These are phyloP conservation scores for Sorex maritimensis DNA, from an alignment of 2,797 vertebrate species.

Conservation along the genomic window DNA sequence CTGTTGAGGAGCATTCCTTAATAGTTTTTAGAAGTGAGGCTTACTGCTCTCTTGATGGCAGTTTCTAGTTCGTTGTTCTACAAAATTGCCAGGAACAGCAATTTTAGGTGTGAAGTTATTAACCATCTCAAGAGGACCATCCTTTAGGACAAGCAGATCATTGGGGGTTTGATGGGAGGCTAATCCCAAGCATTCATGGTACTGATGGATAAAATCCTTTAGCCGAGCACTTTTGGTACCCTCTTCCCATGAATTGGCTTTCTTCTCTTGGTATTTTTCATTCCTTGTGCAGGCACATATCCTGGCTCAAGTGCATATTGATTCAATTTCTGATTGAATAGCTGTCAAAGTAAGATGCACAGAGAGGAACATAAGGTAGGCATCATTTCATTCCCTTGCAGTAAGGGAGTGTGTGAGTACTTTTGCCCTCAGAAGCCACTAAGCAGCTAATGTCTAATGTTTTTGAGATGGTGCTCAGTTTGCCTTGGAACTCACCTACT, in stretches of 20 bases:
- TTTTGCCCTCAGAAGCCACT: slow-evolving; percentile 31
- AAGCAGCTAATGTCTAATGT: neutral
- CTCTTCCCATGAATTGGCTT: neutral
- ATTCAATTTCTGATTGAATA: slow-evolving; percentile 14
- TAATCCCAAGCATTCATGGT: slow-evolving; percentile 30
- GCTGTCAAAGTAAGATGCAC: slow-evolving; percentile 8
- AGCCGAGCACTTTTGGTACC: slow-evolving; percentile 31
- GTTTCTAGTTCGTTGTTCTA: slow-evolving; percentile 71
- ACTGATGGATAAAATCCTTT: slow-evolving; percentile 43
- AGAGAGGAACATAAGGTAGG: neutral
- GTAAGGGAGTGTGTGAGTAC: neutral
- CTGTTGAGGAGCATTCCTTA: slow-evolving; percentile 48
- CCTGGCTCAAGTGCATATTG: neutral
- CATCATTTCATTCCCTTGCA: slow-evolving; percentile 22
- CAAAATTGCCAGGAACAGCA: slow-evolving; percentile 62
- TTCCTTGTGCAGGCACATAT: neutral
- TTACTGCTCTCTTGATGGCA: slow-evolving; percentile 78
- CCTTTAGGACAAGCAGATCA: slow-evolving; percentile 65
- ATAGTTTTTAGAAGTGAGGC: slow-evolving; percentile 74
- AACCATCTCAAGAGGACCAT: slow-evolving; percentile 72
- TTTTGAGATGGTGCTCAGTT: slow-evolving; percentile 24
- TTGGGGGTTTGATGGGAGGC: slow-evolving; percentile 37
- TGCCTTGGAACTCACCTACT: neutral
- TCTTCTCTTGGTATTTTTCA: neutral
- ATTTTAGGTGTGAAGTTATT: slow-evolving; percentile 73